Percentiles rank a stretch among this genome's conserved stretches.
phyloP scores from a whole-genome alignment of 2,888 invertebrate species.

The Thysanoteuthis rhombus region DNA sequence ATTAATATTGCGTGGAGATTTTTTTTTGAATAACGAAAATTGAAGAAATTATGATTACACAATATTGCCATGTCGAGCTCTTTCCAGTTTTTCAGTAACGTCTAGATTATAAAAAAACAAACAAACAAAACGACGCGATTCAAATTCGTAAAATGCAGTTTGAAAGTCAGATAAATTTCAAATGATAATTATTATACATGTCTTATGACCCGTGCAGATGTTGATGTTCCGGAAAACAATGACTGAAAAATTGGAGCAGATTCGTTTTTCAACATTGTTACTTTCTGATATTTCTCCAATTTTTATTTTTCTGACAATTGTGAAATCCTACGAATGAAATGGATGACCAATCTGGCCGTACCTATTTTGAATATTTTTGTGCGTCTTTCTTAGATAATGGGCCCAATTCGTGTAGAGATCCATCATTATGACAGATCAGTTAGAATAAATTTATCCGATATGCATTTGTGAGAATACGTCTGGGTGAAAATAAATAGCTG shows the following conservation, averaged over 20 bases:
- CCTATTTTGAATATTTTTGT: not conserved
- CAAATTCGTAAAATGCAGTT: too few species aligned
- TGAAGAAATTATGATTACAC: too few species aligned
- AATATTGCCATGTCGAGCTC: too few species aligned
- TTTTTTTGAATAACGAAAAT: too few species aligned
- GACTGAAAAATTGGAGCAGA: not conserved
- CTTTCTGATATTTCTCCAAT: not conserved
- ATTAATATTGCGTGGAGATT: too few species aligned
- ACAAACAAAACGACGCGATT: too few species aligned
- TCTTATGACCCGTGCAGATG: not conserved
- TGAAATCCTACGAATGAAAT: not conserved
- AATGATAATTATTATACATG: not conserved
- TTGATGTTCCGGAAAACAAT: not conserved
- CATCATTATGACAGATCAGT: not conserved
- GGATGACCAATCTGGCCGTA: not conserved
- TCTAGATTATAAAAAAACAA: too few species aligned
- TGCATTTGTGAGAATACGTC: not conserved
- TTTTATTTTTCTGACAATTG: not conserved
- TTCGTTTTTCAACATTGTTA: not conserved
- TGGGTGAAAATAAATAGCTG: not conserved
- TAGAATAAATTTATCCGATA: not conserved
- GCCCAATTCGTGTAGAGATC: not conserved
- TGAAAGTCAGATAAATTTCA: too few species aligned
- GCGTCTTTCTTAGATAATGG: not conserved
- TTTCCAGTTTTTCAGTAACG: too few species aligned